These are phyloP conservation scores for Fregetta grallaria DNA, from an alignment of 2,113 vertebrate genomes.

Conservation along the genomic window DNA sequence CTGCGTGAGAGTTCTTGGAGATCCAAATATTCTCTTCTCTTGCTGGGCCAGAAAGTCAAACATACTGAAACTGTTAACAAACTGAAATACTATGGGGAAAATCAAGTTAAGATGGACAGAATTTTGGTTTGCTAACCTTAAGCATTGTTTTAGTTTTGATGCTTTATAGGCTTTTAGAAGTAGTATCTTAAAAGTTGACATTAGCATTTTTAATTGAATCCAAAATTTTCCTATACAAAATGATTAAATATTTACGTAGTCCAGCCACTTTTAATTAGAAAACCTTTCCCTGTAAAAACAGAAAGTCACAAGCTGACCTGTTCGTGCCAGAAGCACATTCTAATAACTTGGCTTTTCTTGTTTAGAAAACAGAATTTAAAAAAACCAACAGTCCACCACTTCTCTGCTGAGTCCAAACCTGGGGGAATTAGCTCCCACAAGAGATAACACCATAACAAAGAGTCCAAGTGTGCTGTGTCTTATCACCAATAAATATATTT, in stretches of 20 bases:
- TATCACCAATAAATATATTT: not conserved
- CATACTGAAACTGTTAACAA: not conserved
- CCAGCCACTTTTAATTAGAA: not conserved
- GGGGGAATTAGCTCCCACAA: not conserved
- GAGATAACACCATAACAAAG: not conserved
- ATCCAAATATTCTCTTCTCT: not conserved
- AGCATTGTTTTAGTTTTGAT: not conserved
- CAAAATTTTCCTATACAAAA: not conserved
- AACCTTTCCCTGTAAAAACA: not conserved
- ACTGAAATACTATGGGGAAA: not conserved
- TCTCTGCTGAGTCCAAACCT: not conserved
- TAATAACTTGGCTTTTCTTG: not conserved
- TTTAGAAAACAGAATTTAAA: not conserved
- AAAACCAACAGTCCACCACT: not conserved
- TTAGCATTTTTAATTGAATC: not conserved
- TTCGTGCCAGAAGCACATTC: not conserved
- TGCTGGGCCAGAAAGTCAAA: not conserved
- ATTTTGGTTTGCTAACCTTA: not conserved
- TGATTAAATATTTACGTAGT: not conserved
- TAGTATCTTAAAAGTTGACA: not conserved
- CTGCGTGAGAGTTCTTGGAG: not conserved
- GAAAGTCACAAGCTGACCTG: not conserved
- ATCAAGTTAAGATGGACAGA: not conserved
- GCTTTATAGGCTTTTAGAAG: not conserved
- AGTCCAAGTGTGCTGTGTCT: not conserved